Base-by-base conservation (phyloP, 1,140 invertebrate genomes). In the Piezodorus guildinii region DNA sequence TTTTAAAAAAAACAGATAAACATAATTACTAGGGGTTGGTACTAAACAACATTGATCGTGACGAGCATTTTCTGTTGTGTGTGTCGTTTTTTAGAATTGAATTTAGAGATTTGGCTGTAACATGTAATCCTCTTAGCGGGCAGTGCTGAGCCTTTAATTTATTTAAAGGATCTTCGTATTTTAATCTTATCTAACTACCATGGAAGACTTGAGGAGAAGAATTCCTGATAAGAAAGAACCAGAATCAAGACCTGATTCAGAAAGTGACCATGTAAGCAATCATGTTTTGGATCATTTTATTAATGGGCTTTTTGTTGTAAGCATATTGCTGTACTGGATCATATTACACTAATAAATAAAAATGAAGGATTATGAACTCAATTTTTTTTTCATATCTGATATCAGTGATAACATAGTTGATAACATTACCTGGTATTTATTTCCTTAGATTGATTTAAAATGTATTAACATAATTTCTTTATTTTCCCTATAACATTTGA, bases 191-290 rank as follows among this genome's bases (percentile, higher is more conserved):
- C 46, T 49, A 17, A 19, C 46, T 19, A 49, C 46, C n/a, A 60
- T 60, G 58, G 58, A 60, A 17, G 58, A 60, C 39, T 60, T 60
- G 17, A 27, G 58, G 19, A 60, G 58, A 17, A 27, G 58, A 15
- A 27, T 60, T 30, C 58, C 58, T 34, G 58, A 60, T 23, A 60
- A 60, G 30, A 60, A 60, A 34, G 58, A 60, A 30, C 25, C 27
- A 39, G 58, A 60, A 16, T 60, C 25, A 10, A 49, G 21, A n/a
- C 46, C 46, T n/a, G 46, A 49, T 21, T 49, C 46, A 19, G 46
- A 49, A 21, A 49, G 46, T 49, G 46, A 49, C 21, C 46, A 49
- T 49, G 46, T 49, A 49, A 49, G 46, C 21, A 19, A 49, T 19
- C 46, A 49, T 19, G 21, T 39, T 39, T 39, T 39, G 34, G 34